These are phyloP conservation scores for Gandaritis pyraliata DNA, from an alignment of 2,888 invertebrate species.

Conservation along the genomic window DNA sequence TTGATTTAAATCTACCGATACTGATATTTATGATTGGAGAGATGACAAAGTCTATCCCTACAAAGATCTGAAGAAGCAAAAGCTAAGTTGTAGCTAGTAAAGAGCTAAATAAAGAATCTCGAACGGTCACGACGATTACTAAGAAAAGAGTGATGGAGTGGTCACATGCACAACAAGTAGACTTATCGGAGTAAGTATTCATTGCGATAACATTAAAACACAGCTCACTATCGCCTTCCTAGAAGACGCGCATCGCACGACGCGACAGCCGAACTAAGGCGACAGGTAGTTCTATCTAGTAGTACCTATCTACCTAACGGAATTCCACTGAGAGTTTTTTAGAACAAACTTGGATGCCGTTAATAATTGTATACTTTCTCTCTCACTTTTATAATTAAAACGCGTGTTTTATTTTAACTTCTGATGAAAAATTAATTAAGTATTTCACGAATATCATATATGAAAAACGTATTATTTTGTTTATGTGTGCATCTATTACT, in stretches of 20 bases:
- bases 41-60: too few relatives aligned
- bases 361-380: conserved; percentile 68
- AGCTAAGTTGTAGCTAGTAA: conserved; percentile 7
- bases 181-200: conserved; percentile 75
- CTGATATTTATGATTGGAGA: too few relatives aligned
- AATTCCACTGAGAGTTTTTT: conserved; percentile 71
- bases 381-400: conserved; percentile 52
- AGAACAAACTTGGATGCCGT: conserved; percentile 68
- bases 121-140: conserved; percentile 61
- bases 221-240: conserved; percentile 77
- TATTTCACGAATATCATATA: too few relatives aligned
- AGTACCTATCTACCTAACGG: conserved; percentile 75
- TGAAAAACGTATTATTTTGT: too few relatives aligned
- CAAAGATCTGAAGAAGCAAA: neutral
- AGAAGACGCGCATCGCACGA: conserved; percentile 65
- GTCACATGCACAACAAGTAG: conserved; percentile 71
- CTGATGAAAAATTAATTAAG: neutral
- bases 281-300: conserved; percentile 76
- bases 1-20: too few relatives aligned
- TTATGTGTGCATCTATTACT: too few relatives aligned
- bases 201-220: conserved; percentile 81
- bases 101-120: conserved; percentile 34
- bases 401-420: conserved; percentile 18
- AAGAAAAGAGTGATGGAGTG: conserved; percentile 64
- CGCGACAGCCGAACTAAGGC: conserved; percentile 48